These are phyloP conservation scores for Bombus pyrosoma DNA, from an alignment of 1,140 invertebrate genomes.

Conservation along the genomic window DNA sequence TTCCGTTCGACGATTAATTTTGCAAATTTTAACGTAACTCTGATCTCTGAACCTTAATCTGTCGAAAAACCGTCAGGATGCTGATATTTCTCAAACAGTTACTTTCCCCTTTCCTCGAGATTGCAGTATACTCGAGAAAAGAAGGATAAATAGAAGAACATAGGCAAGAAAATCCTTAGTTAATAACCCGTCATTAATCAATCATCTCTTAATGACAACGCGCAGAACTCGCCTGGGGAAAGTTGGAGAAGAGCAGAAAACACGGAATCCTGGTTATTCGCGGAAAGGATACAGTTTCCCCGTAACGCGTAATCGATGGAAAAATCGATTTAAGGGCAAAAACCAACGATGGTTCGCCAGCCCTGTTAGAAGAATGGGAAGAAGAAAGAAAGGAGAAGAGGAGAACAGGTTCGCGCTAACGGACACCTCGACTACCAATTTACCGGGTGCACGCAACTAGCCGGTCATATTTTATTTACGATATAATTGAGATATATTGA, in stretches of 20 bases:
- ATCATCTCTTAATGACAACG: slow-evolving; percentile 21
- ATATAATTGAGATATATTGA: slow-evolving; percentile 81
- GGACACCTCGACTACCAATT: slow-evolving; percentile 76
- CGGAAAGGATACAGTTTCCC: neutral
- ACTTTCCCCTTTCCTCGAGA: neutral
- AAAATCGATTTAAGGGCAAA: slow-evolving; percentile 29
- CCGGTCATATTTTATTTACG: slow-evolving; percentile 79
- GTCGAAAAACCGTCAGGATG: neutral
- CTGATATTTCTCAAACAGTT: neutral
- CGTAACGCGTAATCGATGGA: neutral
- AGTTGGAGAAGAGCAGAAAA: neutral
- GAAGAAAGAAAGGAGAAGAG: slow-evolving; percentile 44
- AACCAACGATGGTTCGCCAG: neutral
- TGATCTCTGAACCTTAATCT: too few species aligned
- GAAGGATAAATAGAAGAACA: neutral
- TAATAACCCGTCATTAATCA: slow-evolving; percentile 20
- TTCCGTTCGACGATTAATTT: too few species aligned
- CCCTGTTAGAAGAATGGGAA: neutral
- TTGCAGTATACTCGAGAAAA: neutral
- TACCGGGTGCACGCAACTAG: slow-evolving; percentile 75
- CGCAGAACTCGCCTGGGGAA: neutral
- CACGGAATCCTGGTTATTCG: neutral
- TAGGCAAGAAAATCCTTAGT: neutral
- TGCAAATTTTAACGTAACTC: too few species aligned
- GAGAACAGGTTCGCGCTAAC: slow-evolving; percentile 73